Conservation (phyloP, 2,888 invertebrate genomes). For the Matsumyia berberina region DNA sequence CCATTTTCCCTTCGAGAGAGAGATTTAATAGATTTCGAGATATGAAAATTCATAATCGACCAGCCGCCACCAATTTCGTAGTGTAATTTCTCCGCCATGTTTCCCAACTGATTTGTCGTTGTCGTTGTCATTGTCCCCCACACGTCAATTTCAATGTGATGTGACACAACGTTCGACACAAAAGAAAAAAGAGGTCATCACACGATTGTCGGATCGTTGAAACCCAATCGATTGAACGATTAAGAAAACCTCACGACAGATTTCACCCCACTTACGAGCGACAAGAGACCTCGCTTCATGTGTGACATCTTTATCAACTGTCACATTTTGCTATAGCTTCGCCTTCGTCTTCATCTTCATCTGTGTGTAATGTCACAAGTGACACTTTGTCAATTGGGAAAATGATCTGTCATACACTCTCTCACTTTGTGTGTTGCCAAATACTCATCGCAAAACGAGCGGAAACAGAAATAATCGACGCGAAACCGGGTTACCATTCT, state of each 20-base stretch:
- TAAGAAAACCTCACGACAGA: slow-evolving; percentile 48
- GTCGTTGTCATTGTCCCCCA: not conserved
- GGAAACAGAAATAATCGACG: slow-evolving; percentile 17
- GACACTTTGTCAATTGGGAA: slow-evolving; percentile 49
- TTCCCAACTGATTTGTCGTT: slow-evolving; percentile 38
- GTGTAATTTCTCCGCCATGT: slow-evolving; percentile 33
- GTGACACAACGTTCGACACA: slow-evolving; percentile 45
- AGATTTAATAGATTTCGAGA: not conserved
- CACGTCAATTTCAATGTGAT: slow-evolving; percentile 12
- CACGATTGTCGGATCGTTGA: slow-evolving; percentile 49
- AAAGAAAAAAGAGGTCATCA: slow-evolving; percentile 61
- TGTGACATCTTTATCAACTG: slow-evolving; percentile 53
- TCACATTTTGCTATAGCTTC: no score
- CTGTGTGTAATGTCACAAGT: not conserved
- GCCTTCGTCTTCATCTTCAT: no score
- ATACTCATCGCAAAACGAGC: slow-evolving; percentile 1
- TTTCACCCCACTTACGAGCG: slow-evolving; percentile 34
- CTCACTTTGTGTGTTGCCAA: slow-evolving; percentile 1
- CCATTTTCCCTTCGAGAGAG: not conserved
- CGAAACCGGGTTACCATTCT: slow-evolving; percentile 53
- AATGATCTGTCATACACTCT: slow-evolving; percentile 4
- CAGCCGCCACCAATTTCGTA: slow-evolving; percentile 6
- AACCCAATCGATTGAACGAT: slow-evolving; percentile 53
- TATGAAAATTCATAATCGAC: slow-evolving; percentile 37
- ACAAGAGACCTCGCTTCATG: slow-evolving; percentile 20